Conservation (phyloP, 2,797 vertebrate species). For the Platalea minor region DNA sequence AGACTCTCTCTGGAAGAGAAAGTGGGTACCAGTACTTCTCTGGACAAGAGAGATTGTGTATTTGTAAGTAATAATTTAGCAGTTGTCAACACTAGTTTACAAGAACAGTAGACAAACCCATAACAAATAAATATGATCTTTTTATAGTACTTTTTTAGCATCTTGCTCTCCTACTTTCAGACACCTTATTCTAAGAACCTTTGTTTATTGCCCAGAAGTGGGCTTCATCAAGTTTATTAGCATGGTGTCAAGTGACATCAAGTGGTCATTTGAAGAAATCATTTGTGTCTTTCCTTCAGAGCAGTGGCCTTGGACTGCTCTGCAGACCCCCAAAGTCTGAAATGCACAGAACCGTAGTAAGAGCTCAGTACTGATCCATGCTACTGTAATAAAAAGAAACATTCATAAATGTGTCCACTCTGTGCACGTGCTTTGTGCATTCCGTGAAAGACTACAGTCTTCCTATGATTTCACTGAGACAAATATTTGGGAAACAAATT, state of each 20-base stretch:
- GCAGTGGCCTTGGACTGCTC: neutral
- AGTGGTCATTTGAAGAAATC: conserved; percentile 22
- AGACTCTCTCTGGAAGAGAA: neutral
- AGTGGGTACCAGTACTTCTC: neutral
- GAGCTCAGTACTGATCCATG: neutral
- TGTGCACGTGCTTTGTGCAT: neutral
- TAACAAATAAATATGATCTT: neutral
- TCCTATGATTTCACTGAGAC: neutral
- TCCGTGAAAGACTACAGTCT: neutral
- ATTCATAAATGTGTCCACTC: neutral
- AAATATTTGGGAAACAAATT: neutral
- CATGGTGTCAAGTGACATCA: conserved; percentile 38
- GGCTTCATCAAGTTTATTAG: neutral
- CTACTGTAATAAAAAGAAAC: neutral
- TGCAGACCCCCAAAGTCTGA: neutral
- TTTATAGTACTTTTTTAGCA: neutral
- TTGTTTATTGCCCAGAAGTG: neutral
- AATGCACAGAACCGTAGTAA: neutral
- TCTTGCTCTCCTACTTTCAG: neutral
- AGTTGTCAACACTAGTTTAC: neutral
- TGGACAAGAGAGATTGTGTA: neutral
- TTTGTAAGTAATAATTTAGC: neutral
- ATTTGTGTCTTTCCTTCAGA: neutral
- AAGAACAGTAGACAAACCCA: neutral
- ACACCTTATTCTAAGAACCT: neutral